These are phyloP conservation scores for Lepus oiostolus DNA, from an alignment of 2,797 vertebrate genomes.

Conservation along the genomic window DNA sequence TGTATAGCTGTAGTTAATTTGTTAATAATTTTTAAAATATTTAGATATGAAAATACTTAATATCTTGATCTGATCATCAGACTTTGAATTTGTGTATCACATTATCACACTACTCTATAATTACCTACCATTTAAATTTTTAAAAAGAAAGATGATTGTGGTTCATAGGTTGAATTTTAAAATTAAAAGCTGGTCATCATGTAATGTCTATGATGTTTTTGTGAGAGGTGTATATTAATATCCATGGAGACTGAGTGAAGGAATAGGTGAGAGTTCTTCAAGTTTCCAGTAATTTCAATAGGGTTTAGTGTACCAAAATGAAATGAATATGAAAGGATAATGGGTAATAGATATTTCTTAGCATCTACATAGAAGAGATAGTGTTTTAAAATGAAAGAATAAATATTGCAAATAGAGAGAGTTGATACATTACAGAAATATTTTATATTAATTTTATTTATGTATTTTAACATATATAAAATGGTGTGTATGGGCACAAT, in stretches of 20 bases:
- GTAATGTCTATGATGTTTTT: background rate
- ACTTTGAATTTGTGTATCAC: no score
- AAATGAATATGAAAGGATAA: background rate
- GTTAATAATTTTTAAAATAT: no score
- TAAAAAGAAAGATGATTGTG: background rate
- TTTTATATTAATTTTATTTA: no score
- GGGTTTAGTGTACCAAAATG: background rate
- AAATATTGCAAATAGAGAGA: background rate
- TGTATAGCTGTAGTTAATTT: no score
- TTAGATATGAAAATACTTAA: no score
- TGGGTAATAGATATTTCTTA: background rate
- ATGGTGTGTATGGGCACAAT: no score
- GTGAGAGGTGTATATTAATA: background rate
- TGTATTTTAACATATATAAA: no score
- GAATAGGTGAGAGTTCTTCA: no score
- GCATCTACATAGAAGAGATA: background rate
- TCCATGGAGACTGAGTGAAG: background rate
- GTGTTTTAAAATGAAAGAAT: background rate
- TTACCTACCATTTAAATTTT: no score
- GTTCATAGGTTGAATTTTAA: background rate
- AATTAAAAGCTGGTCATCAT: background rate
- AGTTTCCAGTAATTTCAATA: background rate
- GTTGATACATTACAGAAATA: no score
- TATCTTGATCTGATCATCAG: no score
- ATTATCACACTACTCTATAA: no score